Percentiles rank a stretch among this genome's conserved stretches.
These are phyloP conservation scores for Ptilonorhynchus violaceus DNA, from an alignment of 2,113 vertebrate species.

Conservation along the genomic window DNA sequence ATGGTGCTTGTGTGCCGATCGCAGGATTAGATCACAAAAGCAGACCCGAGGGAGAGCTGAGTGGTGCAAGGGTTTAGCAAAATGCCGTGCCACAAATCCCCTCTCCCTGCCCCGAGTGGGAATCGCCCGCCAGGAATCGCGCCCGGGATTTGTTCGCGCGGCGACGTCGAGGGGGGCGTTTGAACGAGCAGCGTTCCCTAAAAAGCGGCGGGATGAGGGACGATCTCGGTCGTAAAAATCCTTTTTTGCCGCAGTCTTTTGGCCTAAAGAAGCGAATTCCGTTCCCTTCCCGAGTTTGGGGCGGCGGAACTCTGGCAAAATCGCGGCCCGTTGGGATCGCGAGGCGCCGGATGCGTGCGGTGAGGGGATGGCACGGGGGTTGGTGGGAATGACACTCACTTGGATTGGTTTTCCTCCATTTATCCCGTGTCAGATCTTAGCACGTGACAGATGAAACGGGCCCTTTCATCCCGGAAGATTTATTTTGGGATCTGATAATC, in stretches of 20 bases:
- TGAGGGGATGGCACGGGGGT: background rate
- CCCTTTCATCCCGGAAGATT: background rate
- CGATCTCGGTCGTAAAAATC: background rate
- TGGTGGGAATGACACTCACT: background rate
- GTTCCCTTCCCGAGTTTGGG: background rate
- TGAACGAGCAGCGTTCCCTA: background rate
- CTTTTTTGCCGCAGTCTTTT: background rate
- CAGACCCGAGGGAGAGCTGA: background rate
- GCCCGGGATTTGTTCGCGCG: background rate
- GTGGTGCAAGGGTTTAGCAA: background rate
- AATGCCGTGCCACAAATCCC: background rate
- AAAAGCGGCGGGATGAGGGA: background rate
- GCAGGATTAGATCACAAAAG: conserved; percentile 51
- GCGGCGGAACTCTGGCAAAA: background rate
- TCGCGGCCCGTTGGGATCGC: background rate
- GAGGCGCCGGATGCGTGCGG: rapidly evolving
- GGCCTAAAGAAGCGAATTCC: background rate
- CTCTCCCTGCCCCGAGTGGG: background rate
- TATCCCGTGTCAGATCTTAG: background rate
- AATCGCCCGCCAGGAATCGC: background rate
- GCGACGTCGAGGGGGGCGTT: background rate
- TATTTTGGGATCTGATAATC: background rate
- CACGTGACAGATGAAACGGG: background rate
- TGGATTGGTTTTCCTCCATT: background rate
- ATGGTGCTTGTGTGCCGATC: conserved; percentile 31